Evolutionary conservation across 2,888 invertebrate species (phyloP).

Genomic region (Ophion obscuratus): DNA sequence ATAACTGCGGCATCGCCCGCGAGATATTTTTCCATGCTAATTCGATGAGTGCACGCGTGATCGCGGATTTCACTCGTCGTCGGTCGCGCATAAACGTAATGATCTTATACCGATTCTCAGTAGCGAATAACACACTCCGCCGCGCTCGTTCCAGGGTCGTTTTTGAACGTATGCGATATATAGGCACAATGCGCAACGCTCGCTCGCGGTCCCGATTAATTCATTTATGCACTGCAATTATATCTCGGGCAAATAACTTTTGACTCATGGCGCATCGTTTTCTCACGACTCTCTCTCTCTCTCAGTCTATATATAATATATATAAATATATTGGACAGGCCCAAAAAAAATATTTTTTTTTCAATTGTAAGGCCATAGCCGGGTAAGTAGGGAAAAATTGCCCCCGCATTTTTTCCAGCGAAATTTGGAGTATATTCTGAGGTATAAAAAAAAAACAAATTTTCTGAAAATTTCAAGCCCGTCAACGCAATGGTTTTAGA

Average conservation of each 20-base stretch:
- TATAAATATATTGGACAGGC: too few species aligned
- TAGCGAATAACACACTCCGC: constrained; percentile 14
- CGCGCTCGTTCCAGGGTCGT: not conserved
- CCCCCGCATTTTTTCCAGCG: too few species aligned
- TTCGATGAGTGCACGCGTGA: constrained; percentile 23
- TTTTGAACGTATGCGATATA: constrained; percentile 9
- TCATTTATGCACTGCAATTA: constrained; percentile 37
- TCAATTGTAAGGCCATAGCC: too few species aligned
- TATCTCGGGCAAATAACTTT: constrained; percentile 50
- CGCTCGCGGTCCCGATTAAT: constrained; percentile 43
- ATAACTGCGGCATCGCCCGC: not conserved
- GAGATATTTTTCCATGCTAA: constrained; percentile 35
- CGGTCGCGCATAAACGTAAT: not conserved
- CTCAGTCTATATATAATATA: too few species aligned
- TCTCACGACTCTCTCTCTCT: constrained; percentile 50
- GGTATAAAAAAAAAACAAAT: too few species aligned
- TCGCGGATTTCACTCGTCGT: constrained; percentile 31
- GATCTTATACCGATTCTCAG: constrained; percentile 21
- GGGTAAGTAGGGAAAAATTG: too few species aligned
- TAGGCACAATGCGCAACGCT: constrained; percentile 39
- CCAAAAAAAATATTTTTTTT: too few species aligned
- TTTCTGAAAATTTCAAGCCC: too few species aligned
- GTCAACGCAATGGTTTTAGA: too few species aligned
- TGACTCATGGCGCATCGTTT: constrained; percentile 55
- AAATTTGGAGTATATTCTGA: too few species aligned